phyloP scores from a whole-genome alignment of 1,140 invertebrate genomes.

The Matsumurasca onukii region DNA sequence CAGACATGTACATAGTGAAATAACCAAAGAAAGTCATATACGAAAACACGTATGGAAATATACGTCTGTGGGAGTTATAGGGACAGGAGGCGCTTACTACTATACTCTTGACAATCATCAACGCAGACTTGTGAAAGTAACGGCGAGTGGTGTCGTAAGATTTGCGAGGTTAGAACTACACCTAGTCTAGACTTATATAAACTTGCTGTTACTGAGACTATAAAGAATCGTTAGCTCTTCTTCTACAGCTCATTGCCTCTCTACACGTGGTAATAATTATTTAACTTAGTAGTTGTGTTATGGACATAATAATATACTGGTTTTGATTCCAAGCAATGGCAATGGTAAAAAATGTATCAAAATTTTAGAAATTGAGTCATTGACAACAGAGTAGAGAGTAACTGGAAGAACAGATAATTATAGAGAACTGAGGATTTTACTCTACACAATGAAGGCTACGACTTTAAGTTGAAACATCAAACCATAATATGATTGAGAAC shows the following conservation, averaged over 20 bases:
- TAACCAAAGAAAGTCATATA: background rate
- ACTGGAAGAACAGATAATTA: too few species aligned
- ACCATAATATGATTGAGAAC: too few species aligned
- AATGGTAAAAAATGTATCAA: background rate
- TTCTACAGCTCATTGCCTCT: background rate
- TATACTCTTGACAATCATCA: conserved; percentile 25
- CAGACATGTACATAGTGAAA: too few species aligned
- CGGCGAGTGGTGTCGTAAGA: conserved; percentile 33
- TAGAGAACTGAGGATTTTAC: too few species aligned
- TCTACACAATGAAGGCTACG: too few species aligned
- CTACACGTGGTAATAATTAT: conserved; percentile 5
- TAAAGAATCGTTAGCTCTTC: background rate
- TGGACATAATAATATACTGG: conserved; percentile 2
- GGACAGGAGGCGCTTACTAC: conserved; percentile 19
- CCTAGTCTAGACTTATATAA: too few species aligned
- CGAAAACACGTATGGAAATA: conserved; percentile 1
- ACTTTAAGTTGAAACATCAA: too few species aligned
- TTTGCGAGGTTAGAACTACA: conserved; percentile 36
- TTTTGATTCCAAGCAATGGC: background rate
- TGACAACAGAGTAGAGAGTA: too few species aligned
- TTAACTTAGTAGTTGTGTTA: background rate
- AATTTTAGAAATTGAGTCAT: too few species aligned
- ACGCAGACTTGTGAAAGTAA: conserved; percentile 34
- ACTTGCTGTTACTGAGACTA: background rate
- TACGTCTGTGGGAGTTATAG: background rate